phyloP scores from a whole-genome alignment of 2,888 invertebrate genomes.

The Trisateles emortualis region DNA sequence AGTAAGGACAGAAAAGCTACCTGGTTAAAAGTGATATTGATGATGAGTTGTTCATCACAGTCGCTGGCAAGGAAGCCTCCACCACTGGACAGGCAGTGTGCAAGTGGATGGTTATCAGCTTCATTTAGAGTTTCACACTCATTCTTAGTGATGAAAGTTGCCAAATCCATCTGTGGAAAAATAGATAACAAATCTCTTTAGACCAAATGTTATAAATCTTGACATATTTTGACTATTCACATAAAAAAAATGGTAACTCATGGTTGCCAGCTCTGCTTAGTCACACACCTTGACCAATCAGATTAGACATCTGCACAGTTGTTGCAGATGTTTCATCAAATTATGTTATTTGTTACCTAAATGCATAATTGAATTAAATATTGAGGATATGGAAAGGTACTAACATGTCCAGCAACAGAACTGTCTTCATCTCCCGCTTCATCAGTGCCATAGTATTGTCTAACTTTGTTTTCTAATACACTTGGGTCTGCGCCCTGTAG shows the following conservation, averaged over 20 bases:
- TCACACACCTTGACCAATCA: too few species aligned
- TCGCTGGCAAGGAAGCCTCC: slow-evolving; percentile 94
- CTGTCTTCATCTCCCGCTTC: slow-evolving; percentile 89
- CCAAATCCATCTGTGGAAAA: slow-evolving; percentile 93
- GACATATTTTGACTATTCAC: too few species aligned
- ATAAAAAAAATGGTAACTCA: too few species aligned
- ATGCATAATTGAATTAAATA: not conserved
- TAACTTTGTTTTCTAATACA: slow-evolving; percentile 95
- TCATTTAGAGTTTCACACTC: slow-evolving; percentile 99
- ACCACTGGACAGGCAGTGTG: slow-evolving; percentile 89
- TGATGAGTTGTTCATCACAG: slow-evolving; percentile 97
- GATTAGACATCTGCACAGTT: too few species aligned
- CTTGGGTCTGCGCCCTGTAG: slow-evolving; percentile 95
- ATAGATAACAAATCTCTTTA: not conserved
- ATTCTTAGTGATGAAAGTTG: slow-evolving; percentile 93
- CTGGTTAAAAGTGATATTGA: slow-evolving; percentile 94
- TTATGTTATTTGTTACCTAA: not conserved
- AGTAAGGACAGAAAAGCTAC: slow-evolving; percentile 47
- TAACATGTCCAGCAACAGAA: slow-evolving; percentile 93
- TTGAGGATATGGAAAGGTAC: slow-evolving; percentile 60
- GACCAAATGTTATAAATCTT: too few species aligned
- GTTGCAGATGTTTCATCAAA: too few species aligned
- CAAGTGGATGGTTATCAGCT: slow-evolving; percentile 95
- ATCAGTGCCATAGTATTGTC: slow-evolving; percentile 92
- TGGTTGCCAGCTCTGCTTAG: too few species aligned